These are phyloP conservation scores for Stichopus horrens DNA, from an alignment of 53 echinoderm and acorn worm genomes.

Conservation along the genomic window DNA sequence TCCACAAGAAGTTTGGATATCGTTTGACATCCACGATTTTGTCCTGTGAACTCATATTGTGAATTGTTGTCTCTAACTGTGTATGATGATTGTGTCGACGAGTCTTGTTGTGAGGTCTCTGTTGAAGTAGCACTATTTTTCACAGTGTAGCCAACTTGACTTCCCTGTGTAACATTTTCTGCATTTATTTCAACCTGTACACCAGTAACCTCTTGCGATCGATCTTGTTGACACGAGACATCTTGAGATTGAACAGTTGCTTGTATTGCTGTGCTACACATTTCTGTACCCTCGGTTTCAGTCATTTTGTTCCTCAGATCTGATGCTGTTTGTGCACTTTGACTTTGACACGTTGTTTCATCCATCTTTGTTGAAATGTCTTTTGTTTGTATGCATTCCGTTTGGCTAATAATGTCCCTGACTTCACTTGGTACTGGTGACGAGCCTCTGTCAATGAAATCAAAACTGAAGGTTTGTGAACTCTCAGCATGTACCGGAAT, in stretches of 20 bases:
- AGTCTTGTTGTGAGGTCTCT: not conserved
- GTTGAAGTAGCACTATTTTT: not conserved
- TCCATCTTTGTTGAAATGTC: slow-evolving; percentile 25
- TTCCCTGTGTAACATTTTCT: not conserved
- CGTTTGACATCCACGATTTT: not conserved
- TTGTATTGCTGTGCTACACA: not conserved
- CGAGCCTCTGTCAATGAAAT: slow-evolving; percentile 19
- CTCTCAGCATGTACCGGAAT: not conserved
- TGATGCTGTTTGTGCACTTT: slow-evolving; percentile 13
- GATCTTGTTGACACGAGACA: not conserved
- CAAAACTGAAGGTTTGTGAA: slow-evolving; percentile 4
- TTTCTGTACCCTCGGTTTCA: slow-evolving; percentile 4
- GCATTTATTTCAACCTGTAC: not conserved
- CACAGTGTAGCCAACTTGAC: slow-evolving; percentile 7
- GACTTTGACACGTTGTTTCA: not conserved
- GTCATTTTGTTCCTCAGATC: slow-evolving; percentile 8
- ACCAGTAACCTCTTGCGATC: slow-evolving; percentile 3
- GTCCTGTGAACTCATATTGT: slow-evolving; percentile 3
- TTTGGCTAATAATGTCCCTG: slow-evolving; percentile 7
- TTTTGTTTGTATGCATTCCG: not conserved
- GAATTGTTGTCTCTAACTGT: slow-evolving; percentile 7
- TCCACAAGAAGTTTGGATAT: not conserved
- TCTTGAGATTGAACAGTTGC: slow-evolving; percentile 29
- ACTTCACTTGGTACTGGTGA: not conserved
- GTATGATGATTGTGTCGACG: slow-evolving; percentile 18